These are phyloP conservation scores for Eulimnadia texana DNA, from an alignment of 1,140 invertebrate species.

Conservation along the genomic window DNA sequence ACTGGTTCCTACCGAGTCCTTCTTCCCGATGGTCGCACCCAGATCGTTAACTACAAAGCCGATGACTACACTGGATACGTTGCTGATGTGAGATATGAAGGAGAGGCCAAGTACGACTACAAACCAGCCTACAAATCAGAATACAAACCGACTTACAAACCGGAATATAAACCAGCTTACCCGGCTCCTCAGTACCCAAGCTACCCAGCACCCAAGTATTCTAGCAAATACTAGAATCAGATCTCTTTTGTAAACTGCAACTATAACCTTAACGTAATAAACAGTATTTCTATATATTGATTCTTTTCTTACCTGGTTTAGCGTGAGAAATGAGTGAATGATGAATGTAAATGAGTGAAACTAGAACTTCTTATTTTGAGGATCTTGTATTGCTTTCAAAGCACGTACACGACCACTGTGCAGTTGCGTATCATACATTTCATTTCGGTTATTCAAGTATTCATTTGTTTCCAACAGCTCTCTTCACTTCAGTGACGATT, in stretches of 20 bases:
- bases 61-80: constrained; percentile 63
- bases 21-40: constrained; percentile 55
- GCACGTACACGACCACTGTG: no score
- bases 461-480: no score
- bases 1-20: constrained; percentile 54
- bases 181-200: neutral
- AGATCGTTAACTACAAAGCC: constrained; percentile 59
- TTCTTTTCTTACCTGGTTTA: neutral
- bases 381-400: no score
- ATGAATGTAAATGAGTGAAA: no score
- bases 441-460: no score
- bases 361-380: no score
- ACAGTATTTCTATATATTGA: neutral
- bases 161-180: neutral
- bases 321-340: no score
- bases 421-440: no score
- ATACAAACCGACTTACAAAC: constrained; percentile 14
- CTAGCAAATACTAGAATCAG: neutral
- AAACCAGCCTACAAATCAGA: constrained; percentile 1
- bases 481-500: no score
- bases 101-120: constrained; percentile 40
- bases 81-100: constrained; percentile 59
- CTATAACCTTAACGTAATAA: neutral
- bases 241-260: neutral
- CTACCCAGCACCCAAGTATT: neutral